Base-by-base conservation (phyloP, 2,113 vertebrate species). In the Anguilla japonica region DNA sequence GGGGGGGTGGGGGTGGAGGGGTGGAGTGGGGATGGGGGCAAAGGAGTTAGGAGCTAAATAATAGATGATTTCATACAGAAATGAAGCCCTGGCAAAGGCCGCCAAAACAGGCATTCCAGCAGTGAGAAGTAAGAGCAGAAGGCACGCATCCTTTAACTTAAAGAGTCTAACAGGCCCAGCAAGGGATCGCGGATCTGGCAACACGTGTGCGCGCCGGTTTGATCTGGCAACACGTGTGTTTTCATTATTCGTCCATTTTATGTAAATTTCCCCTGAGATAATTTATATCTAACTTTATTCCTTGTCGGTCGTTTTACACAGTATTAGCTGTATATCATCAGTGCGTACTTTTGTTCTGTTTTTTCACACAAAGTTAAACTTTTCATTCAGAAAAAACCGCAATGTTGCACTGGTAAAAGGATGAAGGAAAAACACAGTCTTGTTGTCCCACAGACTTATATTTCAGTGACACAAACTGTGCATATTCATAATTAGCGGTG, bases 41-140 rank as follows among this genome's bases (percentile, higher is more conserved):
- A 85, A 90, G 90, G 92, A 93, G 92, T 93, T 91, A 88, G 86
- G 90, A 94, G 92, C 91, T 95, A 93, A 95, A 95, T 95, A 94
- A 95, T 95, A 93, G 92, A 94, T 94, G 91, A 93, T 93, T 94
- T 94, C 90, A 93, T 92, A 93, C 93, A 94, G 93, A 92, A 95
- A 94, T 93, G 91, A 91, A 93, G 90, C 79, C 87, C 85, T 39
- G 87, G 84, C 71, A 83, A 85, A 91, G 86, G 87, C 89, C 87
- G 90, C 86, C 87, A 85, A 87, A 89, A 83, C 39, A 84, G 90
- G 91, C 87, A 84, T 91, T 92, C 92, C 90, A 93, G 93, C 94
- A 92, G 89, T 88, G 88, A 89, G 89, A 89, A 93, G 88, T 89
- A 88, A 11, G 85, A 88, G 34, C 88, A 88, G 84, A 90, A 89